These are phyloP conservation scores for Volucella inflata DNA, from an alignment of 2,888 invertebrate genomes.

Conservation along the genomic window DNA sequence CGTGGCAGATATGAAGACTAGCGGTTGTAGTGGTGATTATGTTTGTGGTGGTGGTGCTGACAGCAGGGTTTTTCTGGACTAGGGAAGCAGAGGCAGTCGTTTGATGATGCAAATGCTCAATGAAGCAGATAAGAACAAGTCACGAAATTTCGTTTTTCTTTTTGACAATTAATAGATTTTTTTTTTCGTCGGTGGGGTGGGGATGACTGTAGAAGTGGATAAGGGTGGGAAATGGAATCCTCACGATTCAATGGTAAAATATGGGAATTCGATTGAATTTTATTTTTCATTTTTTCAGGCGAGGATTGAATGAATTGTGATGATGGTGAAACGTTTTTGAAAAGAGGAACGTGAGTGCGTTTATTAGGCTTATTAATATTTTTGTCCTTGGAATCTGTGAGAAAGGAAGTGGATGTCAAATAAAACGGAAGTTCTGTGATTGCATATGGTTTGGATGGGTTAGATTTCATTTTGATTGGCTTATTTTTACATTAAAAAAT, in stretches of 20 bases:
- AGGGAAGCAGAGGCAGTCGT: constrained; percentile 50
- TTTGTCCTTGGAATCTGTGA: constrained; percentile 5
- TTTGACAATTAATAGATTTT: constrained; percentile 71
- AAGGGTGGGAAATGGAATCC: constrained; percentile 17
- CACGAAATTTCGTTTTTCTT: constrained; percentile 64
- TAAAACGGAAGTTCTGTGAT: constrained; percentile 25
- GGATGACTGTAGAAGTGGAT: neutral
- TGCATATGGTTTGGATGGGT: constrained; percentile 3
- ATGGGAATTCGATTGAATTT: constrained; percentile 58
- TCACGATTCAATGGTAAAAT: constrained; percentile 48
- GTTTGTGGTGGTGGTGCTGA: constrained; percentile 40
- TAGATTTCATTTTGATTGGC: neutral
- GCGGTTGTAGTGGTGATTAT: constrained; percentile 12
- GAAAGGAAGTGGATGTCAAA: constrained; percentile 11
- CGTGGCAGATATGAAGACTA: constrained; percentile 30
- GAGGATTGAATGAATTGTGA: constrained; percentile 31
- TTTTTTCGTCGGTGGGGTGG: neutral
- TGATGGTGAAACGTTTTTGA: constrained; percentile 27
- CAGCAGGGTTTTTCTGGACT: constrained; percentile 42
- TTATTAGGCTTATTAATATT: constrained; percentile 62
- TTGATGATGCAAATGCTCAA: constrained; percentile 74
- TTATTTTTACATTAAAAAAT: no score
- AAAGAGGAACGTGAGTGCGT: constrained; percentile 38
- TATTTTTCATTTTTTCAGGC: constrained; percentile 1
- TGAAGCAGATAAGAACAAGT: constrained; percentile 74